These are phyloP conservation scores for Eleginops maclovinus DNA, from an alignment of 2,113 vertebrate genomes.

Conservation along the genomic window DNA sequence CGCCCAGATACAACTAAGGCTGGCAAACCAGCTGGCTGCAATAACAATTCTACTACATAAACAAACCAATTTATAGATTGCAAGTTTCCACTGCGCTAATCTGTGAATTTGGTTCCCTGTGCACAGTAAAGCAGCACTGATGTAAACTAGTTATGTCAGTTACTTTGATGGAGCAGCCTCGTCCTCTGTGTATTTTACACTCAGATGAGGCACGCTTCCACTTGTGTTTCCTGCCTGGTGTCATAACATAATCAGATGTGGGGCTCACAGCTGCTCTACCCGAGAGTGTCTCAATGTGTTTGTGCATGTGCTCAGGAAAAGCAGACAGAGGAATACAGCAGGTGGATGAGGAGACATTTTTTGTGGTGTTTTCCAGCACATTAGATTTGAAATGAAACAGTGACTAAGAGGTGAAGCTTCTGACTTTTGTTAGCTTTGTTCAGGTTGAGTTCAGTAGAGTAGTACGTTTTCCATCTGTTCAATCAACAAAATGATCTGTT, in stretches of 20 bases:
- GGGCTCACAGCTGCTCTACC: conserved; percentile 67
- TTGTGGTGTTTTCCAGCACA: background rate
- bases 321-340: background rate
- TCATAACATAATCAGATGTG: conserved; percentile 72
- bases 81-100: conserved; percentile 30
- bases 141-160: conserved; percentile 63
- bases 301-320: conserved; percentile 10
- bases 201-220: conserved; percentile 66
- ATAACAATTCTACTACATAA: conserved; percentile 41
- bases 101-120: conserved; percentile 34
- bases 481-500: no score
- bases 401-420: background rate
- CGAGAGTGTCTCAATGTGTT: conserved; percentile 25
- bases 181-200: conserved; percentile 61
- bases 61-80: conserved; percentile 34
- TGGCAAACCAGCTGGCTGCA: conserved; percentile 43
- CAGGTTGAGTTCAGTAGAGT: background rate
- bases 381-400: conserved; percentile 18
- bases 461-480: no score
- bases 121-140: conserved; percentile 30
- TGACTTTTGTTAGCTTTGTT: background rate
- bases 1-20: conserved; percentile 49
- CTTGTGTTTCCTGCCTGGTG: conserved; percentile 70
- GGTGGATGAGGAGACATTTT: conserved; percentile 12
- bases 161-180: conserved; percentile 55